Evolutionary conservation across 2,797 vertebrate genomes (phyloP).

Genomic region (Bradypus variegatus): DNA sequence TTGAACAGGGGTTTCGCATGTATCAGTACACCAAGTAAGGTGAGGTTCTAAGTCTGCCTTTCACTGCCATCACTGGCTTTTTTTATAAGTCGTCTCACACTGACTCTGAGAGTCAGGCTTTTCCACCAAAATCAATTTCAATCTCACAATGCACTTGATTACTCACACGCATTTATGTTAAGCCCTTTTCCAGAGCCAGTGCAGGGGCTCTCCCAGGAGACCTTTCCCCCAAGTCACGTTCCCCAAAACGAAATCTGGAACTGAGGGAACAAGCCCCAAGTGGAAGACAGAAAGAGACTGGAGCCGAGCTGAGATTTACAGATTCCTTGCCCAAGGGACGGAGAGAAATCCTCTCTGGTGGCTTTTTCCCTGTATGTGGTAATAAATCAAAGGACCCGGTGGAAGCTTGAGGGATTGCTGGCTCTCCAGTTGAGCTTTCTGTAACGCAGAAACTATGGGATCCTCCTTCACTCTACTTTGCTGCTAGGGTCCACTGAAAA

Average conservation of each 20-base stretch:
- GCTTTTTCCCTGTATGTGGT: neutral
- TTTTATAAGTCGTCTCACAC: neutral
- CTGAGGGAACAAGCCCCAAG: conserved; percentile 1
- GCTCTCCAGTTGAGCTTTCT: neutral
- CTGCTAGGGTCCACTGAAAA: neutral
- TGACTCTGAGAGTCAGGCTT: neutral
- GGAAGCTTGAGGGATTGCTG: neutral
- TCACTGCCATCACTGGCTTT: neutral
- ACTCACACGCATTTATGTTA: neutral
- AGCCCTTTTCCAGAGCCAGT: conserved; percentile 19
- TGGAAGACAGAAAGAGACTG: neutral
- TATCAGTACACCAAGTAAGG: neutral
- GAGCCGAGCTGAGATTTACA: neutral
- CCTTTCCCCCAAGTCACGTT: conserved; percentile 1
- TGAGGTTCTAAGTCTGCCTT: neutral
- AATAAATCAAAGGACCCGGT: neutral
- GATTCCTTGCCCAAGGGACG: neutral
- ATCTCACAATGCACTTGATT: neutral
- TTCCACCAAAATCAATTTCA: neutral
- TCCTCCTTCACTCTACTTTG: neutral
- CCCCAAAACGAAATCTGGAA: conserved; percentile 14
- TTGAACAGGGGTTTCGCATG: neutral
- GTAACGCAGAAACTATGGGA: neutral
- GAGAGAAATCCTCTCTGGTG: neutral
- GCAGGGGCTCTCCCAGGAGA: neutral